A percentile compares a stretch with the other conserved stretches of the same genome.
These are phyloP conservation scores for Petromus typicus DNA, from an alignment of 2,113 vertebrate species.

Conservation along the genomic window DNA sequence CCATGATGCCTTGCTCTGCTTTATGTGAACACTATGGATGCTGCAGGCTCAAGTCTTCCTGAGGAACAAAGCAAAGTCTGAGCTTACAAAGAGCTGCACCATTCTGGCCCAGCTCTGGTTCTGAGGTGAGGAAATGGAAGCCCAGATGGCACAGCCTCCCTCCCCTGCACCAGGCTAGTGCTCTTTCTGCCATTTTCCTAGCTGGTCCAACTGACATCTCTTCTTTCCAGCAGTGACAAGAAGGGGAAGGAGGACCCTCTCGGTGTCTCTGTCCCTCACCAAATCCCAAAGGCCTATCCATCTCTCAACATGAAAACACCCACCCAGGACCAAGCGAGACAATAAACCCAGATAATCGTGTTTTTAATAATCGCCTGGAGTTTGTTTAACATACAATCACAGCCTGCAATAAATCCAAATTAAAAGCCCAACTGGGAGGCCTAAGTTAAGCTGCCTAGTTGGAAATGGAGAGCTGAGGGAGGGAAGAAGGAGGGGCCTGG, in stretches of 20 bases:
- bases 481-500: background rate
- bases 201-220: rapidly evolving
- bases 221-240: background rate
- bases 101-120: background rate
- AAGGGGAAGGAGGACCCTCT: background rate
- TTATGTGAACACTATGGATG: background rate
- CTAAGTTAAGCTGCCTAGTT: constrained; percentile 65
- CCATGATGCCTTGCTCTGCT: background rate
- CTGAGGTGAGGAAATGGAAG: background rate
- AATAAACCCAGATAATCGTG: constrained; percentile 64
- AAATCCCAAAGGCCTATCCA: background rate
- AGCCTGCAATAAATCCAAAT: constrained; percentile 80
- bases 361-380: constrained; percentile 80
- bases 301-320: constrained; percentile 37
- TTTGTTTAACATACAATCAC: constrained; percentile 80
- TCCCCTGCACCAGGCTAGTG: rapidly evolving
- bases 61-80: background rate
- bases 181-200: background rate
- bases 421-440: constrained; percentile 79
- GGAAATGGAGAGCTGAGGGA: background rate
- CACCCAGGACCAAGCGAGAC: constrained; percentile 48
- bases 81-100: background rate
- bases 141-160: rapidly evolving
- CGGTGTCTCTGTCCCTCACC: background rate
- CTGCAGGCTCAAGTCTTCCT: background rate